Evolutionary conservation across 2,888 invertebrate species (phyloP), one percentile per base, ranked within the genome.

Genomic region (Lycocerus yunnanus): DNA sequence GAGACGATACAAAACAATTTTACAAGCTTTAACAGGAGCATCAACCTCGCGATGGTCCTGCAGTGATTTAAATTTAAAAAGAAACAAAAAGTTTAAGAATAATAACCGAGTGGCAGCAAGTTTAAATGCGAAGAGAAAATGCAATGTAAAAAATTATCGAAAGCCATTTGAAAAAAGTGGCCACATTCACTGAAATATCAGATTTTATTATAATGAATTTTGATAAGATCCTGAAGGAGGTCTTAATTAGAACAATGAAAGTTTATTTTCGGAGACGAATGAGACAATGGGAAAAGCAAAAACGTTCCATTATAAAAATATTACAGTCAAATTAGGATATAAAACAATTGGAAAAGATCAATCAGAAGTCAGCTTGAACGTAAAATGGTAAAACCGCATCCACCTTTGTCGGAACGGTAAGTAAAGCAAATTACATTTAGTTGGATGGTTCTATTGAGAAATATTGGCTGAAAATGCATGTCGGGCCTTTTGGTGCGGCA

Each of bases 371-470:
- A 43, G 16, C 18, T 15, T 58, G 58, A 15, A 66, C 66, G 69
- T 69, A 70, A 75, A 75, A 72, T 72, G 70, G 72, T 69, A 65
- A 71, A 72, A 73, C 73, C 76, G 71, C 76, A 73, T 76, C 63
- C 71, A 76, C 69, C 69, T 74, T 74, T 76, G 76, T 76, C 76
- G 74, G 76, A 24, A 66, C 58, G 58, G 67, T 74, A 71, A 76
- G 74, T 73, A 74, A 85, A 83, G 83, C 84, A 85, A 85, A 87
- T 87, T 86, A 86, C 83, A 79, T 86, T 78, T 83, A 85, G 84
- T 81, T 79, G 84, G 81, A 75, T 82, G 84, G 78, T 66, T 82
- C 84, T 79, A 86, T 86, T 86, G 83, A 82, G 27, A 74, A 79
- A 78, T 81, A 81, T 81, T 78, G 80, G 75, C 75, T 73, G 65